Evolutionary conservation across 2,888 invertebrate species (phyloP).

Genomic region (Notodonta dromedarius): DNA sequence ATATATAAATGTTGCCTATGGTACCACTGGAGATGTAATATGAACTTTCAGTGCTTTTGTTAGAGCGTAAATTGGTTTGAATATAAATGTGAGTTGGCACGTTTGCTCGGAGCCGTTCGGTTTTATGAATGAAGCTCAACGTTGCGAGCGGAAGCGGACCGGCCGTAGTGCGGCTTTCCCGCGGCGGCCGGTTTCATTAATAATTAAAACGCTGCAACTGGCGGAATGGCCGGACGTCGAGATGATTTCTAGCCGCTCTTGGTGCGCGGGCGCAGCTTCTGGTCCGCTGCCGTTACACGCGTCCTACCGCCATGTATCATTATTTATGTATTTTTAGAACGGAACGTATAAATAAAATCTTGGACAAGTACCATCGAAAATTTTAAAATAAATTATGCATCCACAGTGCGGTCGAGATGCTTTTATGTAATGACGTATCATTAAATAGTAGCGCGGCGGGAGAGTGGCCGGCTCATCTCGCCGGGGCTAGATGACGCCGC

Average conservation of each 20-base stretch:
- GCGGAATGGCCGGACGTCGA: constrained; percentile 80
- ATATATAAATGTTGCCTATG: constrained; percentile 46
- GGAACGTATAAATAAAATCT: constrained; percentile 44
- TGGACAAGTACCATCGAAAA: constrained; percentile 29
- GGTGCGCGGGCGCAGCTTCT: constrained; percentile 60
- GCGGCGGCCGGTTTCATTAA: constrained; percentile 82
- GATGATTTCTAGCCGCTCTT: constrained; percentile 79
- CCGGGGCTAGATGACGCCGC: constrained; percentile 58
- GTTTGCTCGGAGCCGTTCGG: constrained; percentile 42
- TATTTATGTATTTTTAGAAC: constrained; percentile 39
- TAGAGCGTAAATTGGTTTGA: constrained; percentile 56
- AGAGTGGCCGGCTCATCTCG: constrained; percentile 52
- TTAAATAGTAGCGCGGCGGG: constrained; percentile 66
- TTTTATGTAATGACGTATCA: constrained; percentile 55
- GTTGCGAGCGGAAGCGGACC: constrained; percentile 81
- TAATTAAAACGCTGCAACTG: constrained; percentile 80
- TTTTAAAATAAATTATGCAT: constrained; percentile 36
- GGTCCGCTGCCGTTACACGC: constrained; percentile 41
- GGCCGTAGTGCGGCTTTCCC: constrained; percentile 82
- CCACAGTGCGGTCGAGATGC: constrained; percentile 41
- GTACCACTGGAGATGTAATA: constrained; percentile 30
- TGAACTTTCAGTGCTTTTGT: constrained; percentile 38
- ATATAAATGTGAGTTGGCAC: constrained; percentile 43
- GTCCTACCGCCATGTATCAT: constrained; percentile 27
- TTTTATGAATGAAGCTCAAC: constrained; percentile 84